Evolutionary conservation across 2,888 invertebrate genomes (phyloP), one percentile per base, ranked within the genome.

Genomic region (Nephrotoma guestfalica): DNA sequence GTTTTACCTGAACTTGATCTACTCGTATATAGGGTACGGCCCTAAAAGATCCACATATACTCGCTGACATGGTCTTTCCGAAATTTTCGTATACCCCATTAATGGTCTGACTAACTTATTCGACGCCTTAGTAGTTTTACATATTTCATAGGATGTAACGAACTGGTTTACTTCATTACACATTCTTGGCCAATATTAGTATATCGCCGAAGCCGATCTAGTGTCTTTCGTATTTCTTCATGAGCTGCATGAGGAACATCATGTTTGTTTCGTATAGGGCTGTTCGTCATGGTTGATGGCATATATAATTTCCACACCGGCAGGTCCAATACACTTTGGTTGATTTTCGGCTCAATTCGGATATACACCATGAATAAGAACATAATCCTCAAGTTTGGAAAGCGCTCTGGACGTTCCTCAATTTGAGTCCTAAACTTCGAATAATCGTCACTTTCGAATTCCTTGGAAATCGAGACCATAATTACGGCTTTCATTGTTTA

Each of bases 171-270:
- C 86, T n/a, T 87, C 86, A 6, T 30, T 13, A 18, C 41, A 83
- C 84, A 87, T 71, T 6, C 47, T 45, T 1, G 87, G 87, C 87
- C 87, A 87, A 83, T 87, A 87, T 43, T 86, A 87, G 18, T n/a
- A n/a, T 57, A 57, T 15, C 51, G 15, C 6, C 15, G 15, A n/a
- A n/a, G n/a, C n/a, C n/a, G n/a, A n/a, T n/a, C n/a, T n/a, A n/a
- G n/a, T n/a, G n/a, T n/a, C n/a, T n/a, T n/a, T n/a, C n/a, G n/a
- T n/a, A n/a, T 42, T 42, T 6, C 42, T 6, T 6, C 4, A 42
- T 42, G 51, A 4, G 51, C 15, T 15, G 51, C 51, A 6, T 57
- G 51, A 6, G 51, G 51, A 6, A 57, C 51, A 4, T 57, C 51
- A 57, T 57, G 51, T 15, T 41, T 41, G 2, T 41, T 51, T 0